A percentile compares a stretch with the other conserved stretches of the same genome.
Conservation (phyloP, 2,888 invertebrate genomes). For the Cataglyphis livida region DNA sequence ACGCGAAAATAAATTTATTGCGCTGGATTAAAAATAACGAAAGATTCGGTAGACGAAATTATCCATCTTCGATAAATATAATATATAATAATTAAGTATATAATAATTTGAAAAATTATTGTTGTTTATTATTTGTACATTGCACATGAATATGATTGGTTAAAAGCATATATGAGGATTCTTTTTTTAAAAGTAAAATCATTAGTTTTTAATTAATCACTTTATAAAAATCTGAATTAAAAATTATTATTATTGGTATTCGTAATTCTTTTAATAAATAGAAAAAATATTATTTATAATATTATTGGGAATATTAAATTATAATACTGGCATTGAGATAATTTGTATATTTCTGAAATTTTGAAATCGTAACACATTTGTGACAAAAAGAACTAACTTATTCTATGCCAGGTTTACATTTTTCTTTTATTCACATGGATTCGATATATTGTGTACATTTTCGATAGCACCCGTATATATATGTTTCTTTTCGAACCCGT, state of each 20-base stretch:
- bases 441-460: slow-evolving; percentile 8
- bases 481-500: slow-evolving; percentile 15
- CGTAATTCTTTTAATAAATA: not conserved
- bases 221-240: slow-evolving; percentile 2
- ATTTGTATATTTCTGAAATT: not conserved
- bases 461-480: not conserved
- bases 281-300: not conserved
- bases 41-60: slow-evolving; percentile 3
- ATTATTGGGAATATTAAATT: not conserved
- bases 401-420: not conserved
- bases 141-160: not conserved
- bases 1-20: slow-evolving; percentile 43
- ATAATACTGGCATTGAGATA: not conserved
- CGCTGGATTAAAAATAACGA: slow-evolving; percentile 3
- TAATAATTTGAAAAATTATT: not conserved
- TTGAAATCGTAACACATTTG: not conserved
- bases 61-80: not conserved
- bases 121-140: not conserved
- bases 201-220: slow-evolving; percentile 1
- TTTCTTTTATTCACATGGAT: slow-evolving; percentile 3
- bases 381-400: not conserved
- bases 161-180: not conserved
- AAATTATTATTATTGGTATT: slow-evolving; percentile 5
- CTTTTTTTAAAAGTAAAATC: no score
- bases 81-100: no score